These are phyloP conservation scores for Tetraodon nigroviridis DNA, from an alignment of 2,113 vertebrate species.

Conservation along the genomic window DNA sequence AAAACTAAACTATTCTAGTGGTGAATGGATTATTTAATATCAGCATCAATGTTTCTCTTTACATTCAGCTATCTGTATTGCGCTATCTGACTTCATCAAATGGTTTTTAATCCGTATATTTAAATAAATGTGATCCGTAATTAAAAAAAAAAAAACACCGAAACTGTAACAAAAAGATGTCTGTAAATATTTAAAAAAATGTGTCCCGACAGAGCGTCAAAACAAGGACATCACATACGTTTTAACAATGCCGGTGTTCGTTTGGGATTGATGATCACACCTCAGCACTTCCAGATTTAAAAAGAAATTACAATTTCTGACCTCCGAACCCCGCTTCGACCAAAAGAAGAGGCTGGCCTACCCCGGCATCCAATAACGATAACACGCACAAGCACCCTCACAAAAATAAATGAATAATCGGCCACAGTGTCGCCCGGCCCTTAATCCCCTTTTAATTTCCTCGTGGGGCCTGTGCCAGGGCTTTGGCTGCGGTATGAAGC, in stretches of 20 bases:
- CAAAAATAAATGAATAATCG: constrained; percentile 70
- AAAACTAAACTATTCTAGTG: too few species aligned
- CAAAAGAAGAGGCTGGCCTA: constrained; percentile 43
- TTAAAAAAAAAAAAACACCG: too few species aligned
- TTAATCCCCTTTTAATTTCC: constrained; percentile 99
- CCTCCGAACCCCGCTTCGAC: constrained; percentile 23
- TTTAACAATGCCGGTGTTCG: not conserved
- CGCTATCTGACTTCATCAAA: too few species aligned
- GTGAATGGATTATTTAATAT: too few species aligned
- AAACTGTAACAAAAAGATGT: too few species aligned
- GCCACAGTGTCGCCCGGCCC: constrained; percentile 74
- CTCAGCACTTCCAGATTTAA: not conserved
- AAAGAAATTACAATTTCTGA: not conserved
- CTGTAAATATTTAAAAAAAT: too few species aligned
- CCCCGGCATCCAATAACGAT: constrained; percentile 30
- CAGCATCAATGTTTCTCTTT: too few species aligned
- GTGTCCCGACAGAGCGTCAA: too few species aligned
- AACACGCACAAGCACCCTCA: constrained; percentile 13
- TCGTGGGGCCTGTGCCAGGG: constrained; percentile 89
- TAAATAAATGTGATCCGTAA: too few species aligned
- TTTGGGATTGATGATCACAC: constrained; percentile 12
- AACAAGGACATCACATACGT: too few species aligned
- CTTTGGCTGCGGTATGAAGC: constrained; percentile 82
- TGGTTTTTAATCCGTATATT: too few species aligned
- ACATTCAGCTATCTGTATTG: too few species aligned